Evolutionary conservation across 2,113 vertebrate genomes (phyloP).

Genomic region (Centropus unirufus): DNA sequence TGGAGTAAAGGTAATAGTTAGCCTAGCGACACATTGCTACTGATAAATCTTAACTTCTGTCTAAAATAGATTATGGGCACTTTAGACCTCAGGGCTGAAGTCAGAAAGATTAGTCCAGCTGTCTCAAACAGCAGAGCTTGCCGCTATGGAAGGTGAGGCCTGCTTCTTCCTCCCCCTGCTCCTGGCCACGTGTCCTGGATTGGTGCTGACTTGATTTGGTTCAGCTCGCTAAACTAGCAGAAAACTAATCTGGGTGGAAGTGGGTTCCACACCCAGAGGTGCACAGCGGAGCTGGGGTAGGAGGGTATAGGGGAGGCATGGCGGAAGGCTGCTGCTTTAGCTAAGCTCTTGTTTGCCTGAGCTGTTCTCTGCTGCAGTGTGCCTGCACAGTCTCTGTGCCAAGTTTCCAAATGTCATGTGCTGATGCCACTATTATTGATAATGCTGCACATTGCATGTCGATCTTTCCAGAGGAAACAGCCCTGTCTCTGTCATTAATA

Average conservation of each 20-base stretch:
- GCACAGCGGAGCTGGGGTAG: not conserved
- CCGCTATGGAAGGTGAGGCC: not conserved
- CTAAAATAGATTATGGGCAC: not conserved
- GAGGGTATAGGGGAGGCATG: not conserved
- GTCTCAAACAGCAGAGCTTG: not conserved
- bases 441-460: not conserved
- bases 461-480: not conserved
- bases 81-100: not conserved
- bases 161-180: not conserved
- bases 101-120: not conserved
- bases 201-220: not conserved
- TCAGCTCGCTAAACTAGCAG: not conserved
- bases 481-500: constrained; percentile 2
- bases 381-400: not conserved
- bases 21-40: not conserved
- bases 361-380: not conserved
- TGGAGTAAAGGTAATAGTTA: not conserved
- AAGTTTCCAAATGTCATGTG: constrained; percentile 22
- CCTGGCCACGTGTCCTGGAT: not conserved
- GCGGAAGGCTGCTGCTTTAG: not conserved
- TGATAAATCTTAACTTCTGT: not conserved
- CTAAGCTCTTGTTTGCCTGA: not conserved
- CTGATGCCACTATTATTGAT: not conserved
- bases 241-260: not conserved
- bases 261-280: not conserved